Conservation (phyloP, 2,113 vertebrate genomes). For the Cochlearius cochlearius region DNA sequence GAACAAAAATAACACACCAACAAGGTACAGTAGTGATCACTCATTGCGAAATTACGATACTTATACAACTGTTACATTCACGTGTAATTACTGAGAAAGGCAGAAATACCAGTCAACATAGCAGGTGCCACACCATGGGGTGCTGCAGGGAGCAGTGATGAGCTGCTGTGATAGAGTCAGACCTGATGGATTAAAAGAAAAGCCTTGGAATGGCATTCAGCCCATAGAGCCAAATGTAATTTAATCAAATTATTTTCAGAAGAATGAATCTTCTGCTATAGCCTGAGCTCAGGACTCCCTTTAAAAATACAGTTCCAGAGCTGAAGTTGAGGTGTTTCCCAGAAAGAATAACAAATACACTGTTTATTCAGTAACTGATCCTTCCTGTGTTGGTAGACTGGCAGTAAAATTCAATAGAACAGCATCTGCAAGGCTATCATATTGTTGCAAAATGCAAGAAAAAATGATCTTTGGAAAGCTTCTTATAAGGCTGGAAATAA, state of each 20-base stretch:
- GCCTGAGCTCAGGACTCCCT: not conserved
- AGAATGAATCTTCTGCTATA: not conserved
- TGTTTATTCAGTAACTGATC: not conserved
- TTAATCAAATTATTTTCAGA: constrained; percentile 4
- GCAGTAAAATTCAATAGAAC: not conserved
- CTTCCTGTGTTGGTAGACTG: not conserved
- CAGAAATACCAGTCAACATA: not conserved
- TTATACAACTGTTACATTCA: not conserved
- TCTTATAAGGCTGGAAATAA: not conserved
- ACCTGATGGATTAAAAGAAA: constrained; percentile 1
- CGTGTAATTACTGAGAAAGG: not conserved
- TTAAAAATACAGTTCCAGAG: not conserved
- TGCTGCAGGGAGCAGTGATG: not conserved
- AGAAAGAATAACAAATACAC: not conserved
- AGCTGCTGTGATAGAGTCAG: not conserved
- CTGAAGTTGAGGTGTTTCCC: not conserved
- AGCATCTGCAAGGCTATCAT: not conserved
- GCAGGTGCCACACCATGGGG: constrained; percentile 6
- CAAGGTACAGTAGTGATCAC: not conserved
- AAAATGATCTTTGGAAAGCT: not conserved
- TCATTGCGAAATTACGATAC: not conserved
- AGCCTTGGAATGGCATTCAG: not conserved
- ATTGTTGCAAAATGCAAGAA: not conserved
- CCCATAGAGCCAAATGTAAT: not conserved
- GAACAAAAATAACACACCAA: not conserved